These are phyloP conservation scores for Odocoileus virginianus DNA, from an alignment of 2,113 vertebrate species.

Conservation along the genomic window DNA sequence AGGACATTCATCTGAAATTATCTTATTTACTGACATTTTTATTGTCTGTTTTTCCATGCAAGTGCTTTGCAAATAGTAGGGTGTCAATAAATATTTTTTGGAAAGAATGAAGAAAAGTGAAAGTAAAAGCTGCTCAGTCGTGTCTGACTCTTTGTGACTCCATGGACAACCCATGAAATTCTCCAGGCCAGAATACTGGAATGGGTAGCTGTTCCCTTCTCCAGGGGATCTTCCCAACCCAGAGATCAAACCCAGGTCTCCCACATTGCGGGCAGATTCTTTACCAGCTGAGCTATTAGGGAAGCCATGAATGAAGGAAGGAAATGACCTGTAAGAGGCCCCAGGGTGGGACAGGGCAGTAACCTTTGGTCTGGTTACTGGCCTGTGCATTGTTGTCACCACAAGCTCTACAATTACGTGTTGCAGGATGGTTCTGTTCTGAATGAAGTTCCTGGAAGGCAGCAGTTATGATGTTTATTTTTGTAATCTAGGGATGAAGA, in stretches of 20 bases:
- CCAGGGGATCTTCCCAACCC: not conserved
- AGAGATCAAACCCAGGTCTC: not conserved
- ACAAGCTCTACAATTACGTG: rapidly evolving
- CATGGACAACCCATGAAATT: not conserved
- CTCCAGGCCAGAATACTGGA: not conserved
- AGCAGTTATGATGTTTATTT: not conserved
- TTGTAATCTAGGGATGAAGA: not conserved
- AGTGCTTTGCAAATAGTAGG: not conserved
- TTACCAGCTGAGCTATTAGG: not conserved
- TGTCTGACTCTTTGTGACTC: not conserved
- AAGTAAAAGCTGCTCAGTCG: not conserved
- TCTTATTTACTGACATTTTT: not conserved
- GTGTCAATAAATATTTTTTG: not conserved
- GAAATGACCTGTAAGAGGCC: not conserved
- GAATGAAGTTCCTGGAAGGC: not conserved
- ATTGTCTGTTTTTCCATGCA: not conserved
- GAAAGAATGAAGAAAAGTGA: not conserved
- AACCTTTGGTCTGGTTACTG: too few species aligned
- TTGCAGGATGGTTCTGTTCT: not conserved
- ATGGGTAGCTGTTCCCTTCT: not conserved
- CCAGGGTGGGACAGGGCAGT: not conserved
- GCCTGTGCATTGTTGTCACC: not conserved
- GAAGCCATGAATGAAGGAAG: not conserved
- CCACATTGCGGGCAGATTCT: not conserved
- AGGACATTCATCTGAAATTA: too few species aligned